phyloP scores from a whole-genome alignment of 2,797 vertebrate species.

The Manis pentadactyla region DNA sequence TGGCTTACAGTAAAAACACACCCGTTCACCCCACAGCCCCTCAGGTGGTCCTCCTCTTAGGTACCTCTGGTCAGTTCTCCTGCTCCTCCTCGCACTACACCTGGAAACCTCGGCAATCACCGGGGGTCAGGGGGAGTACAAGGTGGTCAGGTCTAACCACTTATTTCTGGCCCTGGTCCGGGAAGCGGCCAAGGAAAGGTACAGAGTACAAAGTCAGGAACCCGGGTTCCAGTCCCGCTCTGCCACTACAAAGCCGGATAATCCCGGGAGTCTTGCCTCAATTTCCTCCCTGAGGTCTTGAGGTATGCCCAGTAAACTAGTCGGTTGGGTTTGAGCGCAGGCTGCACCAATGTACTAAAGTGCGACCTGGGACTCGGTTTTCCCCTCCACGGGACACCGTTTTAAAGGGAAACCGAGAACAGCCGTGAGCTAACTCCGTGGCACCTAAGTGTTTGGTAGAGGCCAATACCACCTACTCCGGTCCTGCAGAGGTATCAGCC shows the following conservation, averaged over 20 bases:
- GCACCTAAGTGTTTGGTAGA: not conserved
- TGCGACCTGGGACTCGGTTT: not conserved
- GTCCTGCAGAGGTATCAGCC: rapidly evolving
- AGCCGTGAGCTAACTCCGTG: not conserved
- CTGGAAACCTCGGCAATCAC: not conserved
- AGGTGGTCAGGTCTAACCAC: not conserved
- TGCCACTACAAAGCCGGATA: not conserved
- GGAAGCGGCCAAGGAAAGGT: not conserved
- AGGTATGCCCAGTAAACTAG: not conserved
- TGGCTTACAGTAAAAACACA: not conserved
- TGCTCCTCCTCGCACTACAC: not conserved
- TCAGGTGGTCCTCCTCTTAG: not conserved
- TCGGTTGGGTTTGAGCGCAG: not conserved
- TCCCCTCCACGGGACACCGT: not conserved
- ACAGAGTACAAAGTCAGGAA: not conserved
- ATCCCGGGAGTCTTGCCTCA: not conserved
- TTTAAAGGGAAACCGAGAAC: not conserved
- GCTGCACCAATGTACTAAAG: not conserved
- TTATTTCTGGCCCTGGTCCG: not conserved
- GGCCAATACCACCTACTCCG: rapidly evolving
- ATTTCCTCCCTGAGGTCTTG: not conserved
- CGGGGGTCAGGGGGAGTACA: not conserved
- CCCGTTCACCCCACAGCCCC: not conserved
- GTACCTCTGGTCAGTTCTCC: not conserved
- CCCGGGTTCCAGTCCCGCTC: not conserved